Evolutionary conservation across 2,113 vertebrate species (phyloP).

Genomic region (Gopherus evgoodei): DNA sequence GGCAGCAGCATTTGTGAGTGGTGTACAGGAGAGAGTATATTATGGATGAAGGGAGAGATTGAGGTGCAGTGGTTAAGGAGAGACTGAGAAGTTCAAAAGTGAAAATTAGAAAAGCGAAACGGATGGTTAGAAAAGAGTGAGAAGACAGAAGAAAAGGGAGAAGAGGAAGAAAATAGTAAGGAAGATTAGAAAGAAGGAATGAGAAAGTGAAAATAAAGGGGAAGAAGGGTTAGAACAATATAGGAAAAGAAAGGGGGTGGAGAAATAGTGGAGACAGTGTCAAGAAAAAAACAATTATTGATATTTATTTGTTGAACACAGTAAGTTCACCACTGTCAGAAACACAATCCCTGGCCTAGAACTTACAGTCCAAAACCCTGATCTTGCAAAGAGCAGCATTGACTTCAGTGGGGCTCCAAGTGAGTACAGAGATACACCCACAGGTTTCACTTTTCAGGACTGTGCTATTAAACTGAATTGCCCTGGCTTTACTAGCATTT

Average conservation of each 20-base stretch:
- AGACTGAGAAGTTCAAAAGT: background rate
- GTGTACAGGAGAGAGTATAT: background rate
- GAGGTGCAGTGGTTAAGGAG: background rate
- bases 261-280: background rate
- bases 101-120: background rate
- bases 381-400: background rate
- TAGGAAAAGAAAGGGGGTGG: background rate
- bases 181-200: background rate
- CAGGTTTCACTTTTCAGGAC: background rate
- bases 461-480: background rate
- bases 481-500: background rate
- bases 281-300: background rate
- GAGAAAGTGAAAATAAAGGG: background rate
- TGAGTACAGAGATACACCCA: background rate
- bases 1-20: background rate
- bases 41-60: background rate
- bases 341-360: background rate
- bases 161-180: background rate
- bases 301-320: background rate
- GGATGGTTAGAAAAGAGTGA: background rate
- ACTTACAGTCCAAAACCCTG: background rate
- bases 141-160: background rate
- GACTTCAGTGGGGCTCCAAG: background rate
- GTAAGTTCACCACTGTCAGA: background rate
- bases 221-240: background rate